Base-by-base conservation (phyloP, 2,797 vertebrate species). In the Thunnus albacares region DNA sequence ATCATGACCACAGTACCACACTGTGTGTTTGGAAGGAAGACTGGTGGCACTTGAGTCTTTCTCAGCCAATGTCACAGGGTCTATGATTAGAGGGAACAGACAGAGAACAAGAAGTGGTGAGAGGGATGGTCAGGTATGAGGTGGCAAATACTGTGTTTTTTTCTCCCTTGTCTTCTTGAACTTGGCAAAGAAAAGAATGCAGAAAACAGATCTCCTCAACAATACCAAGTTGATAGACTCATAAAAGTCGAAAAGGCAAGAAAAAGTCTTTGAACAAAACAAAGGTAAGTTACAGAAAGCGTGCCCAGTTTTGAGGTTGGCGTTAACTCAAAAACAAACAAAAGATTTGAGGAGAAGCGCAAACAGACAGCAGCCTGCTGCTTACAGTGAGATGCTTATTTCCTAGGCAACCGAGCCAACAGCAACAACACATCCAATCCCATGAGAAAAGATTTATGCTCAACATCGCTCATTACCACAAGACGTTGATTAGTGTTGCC, bases 381-480 rank as follows among this genome's bases (percentile, higher is more conserved):
- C 72, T 61, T 75, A 71, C 70, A 68, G 63, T 5, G 49, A 67
- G 59, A 93, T 93, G 95, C 92, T 94, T 94, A 96, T 96, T 95
- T 95, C 93, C 93, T 88, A 80, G 88, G 94, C 93, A 96, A 96
- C 96, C 92, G 92, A 95, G 95, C 96, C 96, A 94, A 96, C 94
- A 51, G 82, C 83, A 94, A 91, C 93, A 93, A 93, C 92, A 88
- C 85, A 92, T 83, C 90, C 95, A 95, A 94, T 94, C 96, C 88
- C 90, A 88, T 71, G 78, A 90, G 91, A 92, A 94, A 95, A 94
- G 94, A 90, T 92, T 94, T 94, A 94, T 95, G 95, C 96, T 96
- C 95, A 96, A 94, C 95, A 96, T 97, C 95, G 96, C 96, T 97
- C 95, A 97, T 97, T 97, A 97, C 94, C 91, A 92, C 93, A 94